Evolutionary conservation across 1,140 invertebrate genomes (phyloP).

Genomic region (Phymastichus coffea): DNA sequence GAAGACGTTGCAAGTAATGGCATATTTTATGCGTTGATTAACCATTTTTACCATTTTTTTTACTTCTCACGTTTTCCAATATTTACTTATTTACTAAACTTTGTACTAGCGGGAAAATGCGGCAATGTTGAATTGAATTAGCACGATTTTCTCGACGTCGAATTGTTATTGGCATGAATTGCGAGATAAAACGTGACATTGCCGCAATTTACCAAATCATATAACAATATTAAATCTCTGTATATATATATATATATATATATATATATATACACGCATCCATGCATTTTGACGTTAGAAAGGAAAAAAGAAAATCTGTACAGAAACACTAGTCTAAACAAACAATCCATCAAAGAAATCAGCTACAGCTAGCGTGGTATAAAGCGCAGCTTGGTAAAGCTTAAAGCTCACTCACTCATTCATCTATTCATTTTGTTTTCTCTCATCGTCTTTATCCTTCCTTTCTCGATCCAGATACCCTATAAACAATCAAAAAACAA

Average conservation of each 20-base stretch:
- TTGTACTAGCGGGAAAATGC: too few species aligned
- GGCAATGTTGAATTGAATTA: too few species aligned
- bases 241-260: too few species aligned
- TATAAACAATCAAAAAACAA: too few species aligned
- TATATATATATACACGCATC: constrained; percentile 18
- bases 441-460: too few species aligned
- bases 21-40: background rate
- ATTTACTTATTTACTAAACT: constrained; percentile 6
- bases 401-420: constrained; percentile 7
- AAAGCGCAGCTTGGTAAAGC: background rate
- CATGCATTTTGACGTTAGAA: constrained; percentile 15
- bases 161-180: too few species aligned
- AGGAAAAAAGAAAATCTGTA: constrained; percentile 3
- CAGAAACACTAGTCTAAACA: background rate
- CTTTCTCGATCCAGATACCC: too few species aligned
- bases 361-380: background rate
- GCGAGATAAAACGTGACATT: too few species aligned
- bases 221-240: too few species aligned
- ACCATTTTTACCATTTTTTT: background rate
- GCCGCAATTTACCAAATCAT: too few species aligned
- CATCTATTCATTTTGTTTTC: constrained; percentile 3
- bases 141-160: too few species aligned
- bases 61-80: constrained; percentile 14
- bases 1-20: constrained; percentile 3
- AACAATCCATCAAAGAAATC: background rate